A percentile compares a stretch with the other conserved stretches of the same genome.
These are phyloP conservation scores for Megalopta genalis DNA, from an alignment of 1,140 invertebrate species.

Conservation along the genomic window DNA sequence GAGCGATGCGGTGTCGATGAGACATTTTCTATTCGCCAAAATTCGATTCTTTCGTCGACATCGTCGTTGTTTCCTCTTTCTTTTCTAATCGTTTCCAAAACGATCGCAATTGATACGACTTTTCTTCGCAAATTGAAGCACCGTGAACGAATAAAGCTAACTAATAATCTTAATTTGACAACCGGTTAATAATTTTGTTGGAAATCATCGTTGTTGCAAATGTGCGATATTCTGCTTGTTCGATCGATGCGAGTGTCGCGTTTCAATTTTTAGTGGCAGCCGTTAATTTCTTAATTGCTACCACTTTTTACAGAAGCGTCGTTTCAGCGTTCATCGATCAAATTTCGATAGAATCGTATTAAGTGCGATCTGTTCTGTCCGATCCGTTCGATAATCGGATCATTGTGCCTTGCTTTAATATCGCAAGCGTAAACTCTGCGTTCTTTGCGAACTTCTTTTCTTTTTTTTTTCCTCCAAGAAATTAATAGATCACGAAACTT, in stretches of 20 bases:
- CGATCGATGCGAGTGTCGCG: too few species aligned
- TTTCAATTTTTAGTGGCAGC: too few species aligned
- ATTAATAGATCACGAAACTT: too few species aligned
- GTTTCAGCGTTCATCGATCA: background rate
- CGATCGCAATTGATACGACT: constrained; percentile 2
- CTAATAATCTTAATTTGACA: too few species aligned
- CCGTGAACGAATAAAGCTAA: too few species aligned
- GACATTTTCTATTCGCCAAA: background rate
- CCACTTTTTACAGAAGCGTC: too few species aligned
- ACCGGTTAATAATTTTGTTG: too few species aligned
- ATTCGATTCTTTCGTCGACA: background rate
- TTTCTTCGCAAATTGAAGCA: background rate
- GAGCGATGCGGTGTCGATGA: too few species aligned
- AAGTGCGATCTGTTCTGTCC: background rate
- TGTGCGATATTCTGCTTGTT: too few species aligned
- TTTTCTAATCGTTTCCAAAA: background rate
- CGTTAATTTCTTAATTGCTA: too few species aligned
- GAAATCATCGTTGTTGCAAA: too few species aligned
- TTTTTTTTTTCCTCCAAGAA: too few species aligned
- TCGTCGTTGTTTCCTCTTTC: background rate
- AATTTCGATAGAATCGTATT: background rate
- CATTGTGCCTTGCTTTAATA: background rate
- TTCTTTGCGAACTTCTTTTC: background rate
- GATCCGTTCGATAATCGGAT: background rate
- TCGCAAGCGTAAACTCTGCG: background rate